These are phyloP conservation scores for Enhydra lutris DNA, from an alignment of 2,113 vertebrate genomes.

Conservation along the genomic window DNA sequence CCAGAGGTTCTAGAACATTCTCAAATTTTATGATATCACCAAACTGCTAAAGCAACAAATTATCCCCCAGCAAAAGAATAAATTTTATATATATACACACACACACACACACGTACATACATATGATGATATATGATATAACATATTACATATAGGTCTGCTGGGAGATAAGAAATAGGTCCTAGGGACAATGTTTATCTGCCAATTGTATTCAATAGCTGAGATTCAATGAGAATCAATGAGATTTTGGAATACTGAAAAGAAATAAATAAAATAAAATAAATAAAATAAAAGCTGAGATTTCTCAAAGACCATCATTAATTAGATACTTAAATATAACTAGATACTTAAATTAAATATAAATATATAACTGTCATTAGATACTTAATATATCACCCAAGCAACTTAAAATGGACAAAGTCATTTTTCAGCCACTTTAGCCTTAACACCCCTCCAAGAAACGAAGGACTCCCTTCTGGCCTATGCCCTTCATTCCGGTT, in stretches of 20 bases:
- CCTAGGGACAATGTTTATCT: not conserved
- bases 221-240: not conserved
- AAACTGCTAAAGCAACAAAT: not conserved
- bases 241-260: no score
- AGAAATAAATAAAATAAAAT: no score
- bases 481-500: not conserved
- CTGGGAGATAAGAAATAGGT: not conserved
- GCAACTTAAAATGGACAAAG: not conserved
- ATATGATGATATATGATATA: no score
- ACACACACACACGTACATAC: accelerated
- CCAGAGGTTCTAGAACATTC: not conserved
- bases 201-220: not conserved
- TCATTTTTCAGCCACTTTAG: not conserved
- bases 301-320: not conserved
- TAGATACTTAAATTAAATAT: not conserved
- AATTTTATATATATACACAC: no score
- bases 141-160: not conserved
- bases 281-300: not conserved
- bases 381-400: not conserved
- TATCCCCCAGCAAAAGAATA: not conserved
- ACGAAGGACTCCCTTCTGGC: not conserved
- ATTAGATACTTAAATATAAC: not conserved
- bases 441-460: not conserved
- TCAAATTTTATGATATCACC: not conserved
- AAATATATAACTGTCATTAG: no score